phyloP scores from a whole-genome alignment of 2,113 vertebrate species.

The Boulengeromyrus knoepffleri region DNA sequence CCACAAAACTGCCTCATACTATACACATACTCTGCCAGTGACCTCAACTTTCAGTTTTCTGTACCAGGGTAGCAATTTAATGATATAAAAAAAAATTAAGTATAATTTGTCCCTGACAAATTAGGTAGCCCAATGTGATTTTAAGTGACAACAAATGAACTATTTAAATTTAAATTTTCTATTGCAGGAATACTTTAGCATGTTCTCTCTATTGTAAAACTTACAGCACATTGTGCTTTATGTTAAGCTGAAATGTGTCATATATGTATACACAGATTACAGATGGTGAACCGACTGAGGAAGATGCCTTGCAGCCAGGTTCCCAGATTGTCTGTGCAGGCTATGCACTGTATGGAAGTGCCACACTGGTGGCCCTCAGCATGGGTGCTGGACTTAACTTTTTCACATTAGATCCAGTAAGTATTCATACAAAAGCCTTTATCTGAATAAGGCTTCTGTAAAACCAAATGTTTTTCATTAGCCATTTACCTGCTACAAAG shows the following conservation, averaged over 20 bases:
- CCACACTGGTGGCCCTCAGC: constrained; percentile 83
- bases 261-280: constrained; percentile 47
- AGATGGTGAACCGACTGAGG: constrained; percentile 69
- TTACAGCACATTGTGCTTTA: neutral
- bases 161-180: neutral
- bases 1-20: neutral
- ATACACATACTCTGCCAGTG: neutral
- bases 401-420: constrained; percentile 93
- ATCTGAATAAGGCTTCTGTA: neutral
- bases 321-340: constrained; percentile 83
- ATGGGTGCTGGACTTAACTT: constrained; percentile 86
- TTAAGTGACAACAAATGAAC: neutral
- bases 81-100: neutral
- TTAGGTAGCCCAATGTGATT: neutral
- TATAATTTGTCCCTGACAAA: neutral
- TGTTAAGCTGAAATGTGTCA: neutral
- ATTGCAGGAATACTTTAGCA: neutral
- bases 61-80: neutral
- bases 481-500: neutral
- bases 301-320: constrained; percentile 81
- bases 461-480: neutral
- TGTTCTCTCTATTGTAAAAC: neutral
- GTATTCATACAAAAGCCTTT: constrained; percentile 20
- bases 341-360: constrained; percentile 90
- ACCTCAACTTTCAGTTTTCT: neutral